phyloP scores from a whole-genome alignment of 2,888 invertebrate species.

The Ophraella communa region DNA sequence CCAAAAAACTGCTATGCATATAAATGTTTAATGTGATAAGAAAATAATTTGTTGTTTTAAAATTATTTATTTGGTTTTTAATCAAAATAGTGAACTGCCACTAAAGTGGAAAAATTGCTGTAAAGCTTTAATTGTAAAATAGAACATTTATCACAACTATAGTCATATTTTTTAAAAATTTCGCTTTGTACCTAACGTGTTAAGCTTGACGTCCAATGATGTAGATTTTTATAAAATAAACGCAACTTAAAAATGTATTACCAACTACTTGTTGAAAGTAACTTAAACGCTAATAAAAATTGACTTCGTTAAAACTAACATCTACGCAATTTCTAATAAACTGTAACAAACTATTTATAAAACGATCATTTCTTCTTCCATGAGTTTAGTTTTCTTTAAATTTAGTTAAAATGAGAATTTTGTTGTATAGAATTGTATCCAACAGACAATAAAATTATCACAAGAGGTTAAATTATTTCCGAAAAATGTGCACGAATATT shows the following conservation, averaged over 20 bases:
- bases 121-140: conserved; percentile 58
- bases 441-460: too few relatives aligned
- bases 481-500: too few relatives aligned
- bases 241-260: background rate
- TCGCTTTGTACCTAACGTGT: conserved; percentile 42
- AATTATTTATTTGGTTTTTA: conserved; percentile 35
- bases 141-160: conserved; percentile 41
- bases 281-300: background rate
- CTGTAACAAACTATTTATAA: too few relatives aligned
- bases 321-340: too few relatives aligned
- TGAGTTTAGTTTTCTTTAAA: too few relatives aligned
- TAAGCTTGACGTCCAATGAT: conserved; percentile 45
- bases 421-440: too few relatives aligned
- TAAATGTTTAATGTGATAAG: conserved; percentile 27
- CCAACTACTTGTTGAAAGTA: background rate
- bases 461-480: too few relatives aligned
- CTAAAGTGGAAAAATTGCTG: conserved; percentile 53
- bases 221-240: conserved; percentile 38
- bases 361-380: too few relatives aligned
- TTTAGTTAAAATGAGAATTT: too few relatives aligned
- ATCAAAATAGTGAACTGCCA: conserved; percentile 54
- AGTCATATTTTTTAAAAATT: conserved; percentile 37
- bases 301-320: too few relatives aligned
- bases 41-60: conserved; percentile 20
- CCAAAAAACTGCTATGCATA: conserved; percentile 19